Percentiles rank a stretch among this genome's conserved stretches.
Evolutionary conservation across 1,140 invertebrate genomes (phyloP).

Genomic region (Steinernema feltiae): DNA sequence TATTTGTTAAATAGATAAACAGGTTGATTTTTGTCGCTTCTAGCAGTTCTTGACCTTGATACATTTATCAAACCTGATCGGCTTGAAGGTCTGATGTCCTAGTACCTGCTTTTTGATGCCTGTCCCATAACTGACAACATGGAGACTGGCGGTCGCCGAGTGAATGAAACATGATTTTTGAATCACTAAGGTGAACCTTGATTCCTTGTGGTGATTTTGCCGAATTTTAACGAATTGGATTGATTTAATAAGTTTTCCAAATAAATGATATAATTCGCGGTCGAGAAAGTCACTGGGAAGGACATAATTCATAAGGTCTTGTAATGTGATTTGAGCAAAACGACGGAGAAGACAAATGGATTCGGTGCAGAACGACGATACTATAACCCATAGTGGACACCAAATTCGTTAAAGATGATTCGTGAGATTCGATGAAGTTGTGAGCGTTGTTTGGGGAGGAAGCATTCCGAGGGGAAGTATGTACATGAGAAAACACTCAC

Average conservation of each 20-base stretch:
- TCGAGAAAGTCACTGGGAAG: background rate
- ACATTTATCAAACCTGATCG: too few relatives aligned
- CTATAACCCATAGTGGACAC: background rate
- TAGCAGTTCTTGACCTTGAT: too few relatives aligned
- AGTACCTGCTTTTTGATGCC: too few relatives aligned
- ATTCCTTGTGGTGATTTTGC: background rate
- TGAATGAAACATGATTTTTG: background rate
- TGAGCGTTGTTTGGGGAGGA: background rate
- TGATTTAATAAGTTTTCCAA: background rate
- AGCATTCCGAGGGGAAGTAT: too few relatives aligned
- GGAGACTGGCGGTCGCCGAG: too few relatives aligned
- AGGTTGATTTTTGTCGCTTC: too few relatives aligned
- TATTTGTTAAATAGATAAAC: too few relatives aligned
- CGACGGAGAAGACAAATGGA: background rate
- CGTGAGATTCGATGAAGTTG: constrained; percentile 7
- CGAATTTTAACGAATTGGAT: background rate
- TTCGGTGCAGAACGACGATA: background rate
- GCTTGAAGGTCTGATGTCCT: too few relatives aligned
- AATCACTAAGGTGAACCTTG: background rate
- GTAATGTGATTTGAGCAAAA: background rate
- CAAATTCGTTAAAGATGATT: background rate
- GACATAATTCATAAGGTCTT: background rate
- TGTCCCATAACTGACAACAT: too few relatives aligned
- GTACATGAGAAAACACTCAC: background rate
- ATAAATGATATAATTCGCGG: background rate